Percentiles rank a stretch among this genome's conserved stretches.
These are phyloP conservation scores for Lucinisca nassula DNA, from an alignment of 2,888 invertebrate genomes.

Conservation along the genomic window DNA sequence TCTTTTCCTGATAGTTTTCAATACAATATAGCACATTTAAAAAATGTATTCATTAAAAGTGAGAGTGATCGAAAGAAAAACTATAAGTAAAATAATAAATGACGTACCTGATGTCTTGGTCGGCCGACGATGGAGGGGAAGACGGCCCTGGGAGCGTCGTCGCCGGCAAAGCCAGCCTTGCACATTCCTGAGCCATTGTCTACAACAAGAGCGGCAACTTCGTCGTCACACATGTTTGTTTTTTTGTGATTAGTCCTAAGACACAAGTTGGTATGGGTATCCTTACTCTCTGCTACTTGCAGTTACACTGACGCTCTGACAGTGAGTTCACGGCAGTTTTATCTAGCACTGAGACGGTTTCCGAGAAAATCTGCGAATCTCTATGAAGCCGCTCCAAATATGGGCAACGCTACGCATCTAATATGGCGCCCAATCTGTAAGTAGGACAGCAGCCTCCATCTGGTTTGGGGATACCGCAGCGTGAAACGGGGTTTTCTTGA, in stretches of 20 bases:
- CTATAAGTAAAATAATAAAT: no score
- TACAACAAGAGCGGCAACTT: constrained; percentile 88
- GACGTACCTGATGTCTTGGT: constrained; percentile 77
- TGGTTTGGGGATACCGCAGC: background rate
- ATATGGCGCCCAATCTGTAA: constrained; percentile 54
- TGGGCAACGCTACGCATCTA: constrained; percentile 53
- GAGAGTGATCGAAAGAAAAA: no score
- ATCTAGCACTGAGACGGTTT: constrained; percentile 43
- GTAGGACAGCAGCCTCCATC: constrained; percentile 52
- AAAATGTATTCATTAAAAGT: no score
- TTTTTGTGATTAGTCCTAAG: constrained; percentile 29
- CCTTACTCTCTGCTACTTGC: constrained; percentile 46
- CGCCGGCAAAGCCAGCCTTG: constrained; percentile 80
- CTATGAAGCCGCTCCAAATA: constrained; percentile 59
- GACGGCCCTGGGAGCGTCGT: constrained; percentile 77
- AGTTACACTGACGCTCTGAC: constrained; percentile 55
- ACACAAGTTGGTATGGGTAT: constrained; percentile 25
- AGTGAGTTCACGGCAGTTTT: constrained; percentile 40
- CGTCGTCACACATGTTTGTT: constrained; percentile 77
- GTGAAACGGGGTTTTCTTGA: background rate
- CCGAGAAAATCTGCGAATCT: constrained; percentile 62
- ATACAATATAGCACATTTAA: no score
- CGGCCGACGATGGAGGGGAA: constrained; percentile 78
- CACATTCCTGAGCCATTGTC: constrained; percentile 94
- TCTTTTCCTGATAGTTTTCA: no score